phyloP scores from a whole-genome alignment of 2,888 invertebrate species.

The Agrilus cyanescens region DNA sequence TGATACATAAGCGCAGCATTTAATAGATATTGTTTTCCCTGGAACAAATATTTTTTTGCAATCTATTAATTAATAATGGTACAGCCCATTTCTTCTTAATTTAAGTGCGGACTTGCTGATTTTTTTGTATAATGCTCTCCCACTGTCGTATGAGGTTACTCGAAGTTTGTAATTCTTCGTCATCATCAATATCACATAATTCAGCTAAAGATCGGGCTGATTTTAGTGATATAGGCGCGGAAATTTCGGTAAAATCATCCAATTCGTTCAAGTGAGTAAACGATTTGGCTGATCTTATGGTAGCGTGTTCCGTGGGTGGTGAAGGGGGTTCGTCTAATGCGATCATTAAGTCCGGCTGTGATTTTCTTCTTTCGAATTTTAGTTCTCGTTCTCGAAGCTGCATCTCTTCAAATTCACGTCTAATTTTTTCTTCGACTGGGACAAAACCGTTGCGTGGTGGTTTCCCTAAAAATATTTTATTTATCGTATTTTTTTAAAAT shows the following conservation, averaged over 20 bases:
- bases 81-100: conserved; percentile 11
- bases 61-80: too few relatives aligned
- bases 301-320: conserved; percentile 28
- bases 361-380: conserved; percentile 53
- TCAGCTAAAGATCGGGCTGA: conserved; percentile 58
- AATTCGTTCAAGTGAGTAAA: conserved; percentile 11
- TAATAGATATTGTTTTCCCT: too few relatives aligned
- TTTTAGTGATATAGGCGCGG: conserved; percentile 35
- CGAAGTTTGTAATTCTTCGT: conserved; percentile 42
- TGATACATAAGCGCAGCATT: too few relatives aligned
- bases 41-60: too few relatives aligned
- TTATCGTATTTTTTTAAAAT: too few relatives aligned
- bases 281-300: conserved; percentile 12
- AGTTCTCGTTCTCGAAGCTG: conserved; percentile 43
- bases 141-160: conserved; percentile 69
- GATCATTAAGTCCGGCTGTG: conserved; percentile 51
- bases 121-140: conserved; percentile 65
- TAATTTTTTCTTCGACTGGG: conserved; percentile 80
- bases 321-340: conserved; percentile 42
- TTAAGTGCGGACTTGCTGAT: conserved; percentile 27
- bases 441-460: conserved; percentile 65
- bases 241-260: conserved; percentile 7
- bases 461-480: conserved; percentile 39
- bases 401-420: conserved; percentile 75
- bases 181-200: conserved; percentile 52